A percentile compares a stretch with the other conserved stretches of the same genome.
These are phyloP conservation scores for Phorcus lineatus DNA, from an alignment of 2,888 invertebrate genomes.

Conservation along the genomic window DNA sequence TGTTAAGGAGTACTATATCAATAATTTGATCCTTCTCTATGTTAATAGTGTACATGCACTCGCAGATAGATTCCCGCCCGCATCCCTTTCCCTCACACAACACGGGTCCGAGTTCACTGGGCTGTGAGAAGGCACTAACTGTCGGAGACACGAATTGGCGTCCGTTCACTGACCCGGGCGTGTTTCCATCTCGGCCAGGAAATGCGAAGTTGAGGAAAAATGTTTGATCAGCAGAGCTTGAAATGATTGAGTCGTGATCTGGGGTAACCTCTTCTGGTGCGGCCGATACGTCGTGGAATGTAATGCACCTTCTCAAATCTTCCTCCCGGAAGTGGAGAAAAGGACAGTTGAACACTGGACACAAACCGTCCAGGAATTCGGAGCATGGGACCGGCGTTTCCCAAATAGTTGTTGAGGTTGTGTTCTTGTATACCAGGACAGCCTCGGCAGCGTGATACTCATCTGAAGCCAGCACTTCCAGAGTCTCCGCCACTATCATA, in stretches of 20 bases:
- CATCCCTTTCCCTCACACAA: constrained; percentile 24
- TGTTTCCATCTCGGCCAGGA: constrained; percentile 43
- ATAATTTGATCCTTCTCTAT: constrained; percentile 36
- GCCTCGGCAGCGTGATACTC: constrained; percentile 41
- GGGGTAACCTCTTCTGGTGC: constrained; percentile 22
- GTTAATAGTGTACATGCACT: constrained; percentile 48
- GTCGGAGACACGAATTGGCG: constrained; percentile 39
- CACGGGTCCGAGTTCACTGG: constrained; percentile 24
- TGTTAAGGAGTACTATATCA: constrained; percentile 52
- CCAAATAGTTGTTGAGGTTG: not conserved
- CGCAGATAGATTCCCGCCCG: constrained; percentile 40
- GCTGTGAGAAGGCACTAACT: constrained; percentile 37
- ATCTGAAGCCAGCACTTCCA: constrained; percentile 32
- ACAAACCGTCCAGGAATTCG: constrained; percentile 33
- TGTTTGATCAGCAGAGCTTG: not conserved
- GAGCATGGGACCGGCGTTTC: not conserved
- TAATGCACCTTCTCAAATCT: constrained; percentile 30
- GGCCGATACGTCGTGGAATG: constrained; percentile 36
- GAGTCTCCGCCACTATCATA: constrained; percentile 51
- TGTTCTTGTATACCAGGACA: constrained; percentile 38
- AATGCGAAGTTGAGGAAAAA: constrained; percentile 56
- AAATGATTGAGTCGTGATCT: too few relatives aligned
- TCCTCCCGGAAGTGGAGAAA: constrained; percentile 32
- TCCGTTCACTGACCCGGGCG: constrained; percentile 52
- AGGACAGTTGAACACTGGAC: constrained; percentile 52